A percentile compares a stretch with the other conserved stretches of the same genome.
These are phyloP conservation scores for Drosophila ironensis DNA, from an alignment of 1,140 invertebrate genomes.

Conservation along the genomic window DNA sequence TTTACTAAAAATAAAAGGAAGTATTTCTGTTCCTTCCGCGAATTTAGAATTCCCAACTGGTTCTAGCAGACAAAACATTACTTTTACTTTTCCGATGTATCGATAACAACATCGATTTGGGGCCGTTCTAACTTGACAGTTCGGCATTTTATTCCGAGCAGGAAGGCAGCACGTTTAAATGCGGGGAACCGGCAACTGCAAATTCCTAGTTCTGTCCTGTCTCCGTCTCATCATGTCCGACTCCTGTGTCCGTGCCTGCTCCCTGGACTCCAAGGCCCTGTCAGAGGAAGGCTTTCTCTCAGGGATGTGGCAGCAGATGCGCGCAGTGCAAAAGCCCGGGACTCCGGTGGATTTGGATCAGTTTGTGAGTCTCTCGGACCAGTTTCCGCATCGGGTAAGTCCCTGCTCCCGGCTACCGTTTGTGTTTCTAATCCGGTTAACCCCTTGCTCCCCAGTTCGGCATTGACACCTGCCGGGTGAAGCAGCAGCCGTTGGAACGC, in stretches of 20 bases:
- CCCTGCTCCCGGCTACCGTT: too few species aligned
- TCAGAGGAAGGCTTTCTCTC: neutral
- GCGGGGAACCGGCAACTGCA: too few species aligned
- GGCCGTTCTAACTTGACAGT: too few species aligned
- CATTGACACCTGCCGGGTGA: conserved; percentile 44
- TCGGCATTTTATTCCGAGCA: too few species aligned
- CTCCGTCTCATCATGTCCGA: neutral
- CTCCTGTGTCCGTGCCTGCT: neutral
- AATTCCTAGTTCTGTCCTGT: neutral
- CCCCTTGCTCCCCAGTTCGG: conserved; percentile 13
- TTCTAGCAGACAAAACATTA: too few species aligned
- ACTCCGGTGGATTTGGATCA: conserved; percentile 3
- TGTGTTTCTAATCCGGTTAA: too few species aligned
- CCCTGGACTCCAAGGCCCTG: neutral
- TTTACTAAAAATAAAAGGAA: too few species aligned
- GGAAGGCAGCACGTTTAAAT: too few species aligned
- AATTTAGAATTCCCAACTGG: too few species aligned
- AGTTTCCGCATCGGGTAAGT: conserved; percentile 26
- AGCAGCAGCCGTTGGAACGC: conserved; percentile 39
- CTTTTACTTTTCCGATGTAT: neutral
- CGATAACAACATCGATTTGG: neutral
- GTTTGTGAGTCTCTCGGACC: conserved; percentile 27
- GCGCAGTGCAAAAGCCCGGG: conserved; percentile 12
- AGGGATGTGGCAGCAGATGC: conserved; percentile 17
- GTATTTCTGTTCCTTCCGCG: too few species aligned